Evolutionary conservation across 2,113 vertebrate species (phyloP).

Genomic region (Eolophus roseicapilla): DNA sequence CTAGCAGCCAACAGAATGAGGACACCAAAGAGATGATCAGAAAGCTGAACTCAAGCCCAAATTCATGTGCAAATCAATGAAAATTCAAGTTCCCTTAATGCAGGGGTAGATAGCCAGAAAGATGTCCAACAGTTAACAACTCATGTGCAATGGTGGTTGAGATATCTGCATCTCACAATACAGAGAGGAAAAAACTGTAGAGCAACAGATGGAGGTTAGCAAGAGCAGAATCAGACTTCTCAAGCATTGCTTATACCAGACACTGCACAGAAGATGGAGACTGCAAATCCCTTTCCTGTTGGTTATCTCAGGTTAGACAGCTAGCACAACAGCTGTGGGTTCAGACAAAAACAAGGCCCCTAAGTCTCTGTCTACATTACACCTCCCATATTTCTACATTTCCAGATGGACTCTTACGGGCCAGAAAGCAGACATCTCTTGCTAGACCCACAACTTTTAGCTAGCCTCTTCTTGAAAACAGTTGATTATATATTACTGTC

Average conservation of each 20-base stretch:
- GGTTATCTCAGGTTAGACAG: neutral
- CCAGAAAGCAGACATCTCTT: neutral
- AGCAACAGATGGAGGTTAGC: neutral
- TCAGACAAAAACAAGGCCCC: neutral
- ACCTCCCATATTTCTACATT: neutral
- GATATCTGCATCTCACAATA: neutral
- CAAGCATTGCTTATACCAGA: neutral
- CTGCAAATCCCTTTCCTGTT: neutral
- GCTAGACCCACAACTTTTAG: slow-evolving; percentile 2
- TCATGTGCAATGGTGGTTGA: neutral
- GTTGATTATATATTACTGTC: slow-evolving; percentile 41
- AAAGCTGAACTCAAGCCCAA: neutral
- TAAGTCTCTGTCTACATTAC: neutral
- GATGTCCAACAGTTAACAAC: neutral
- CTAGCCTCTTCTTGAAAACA: slow-evolving; percentile 41
- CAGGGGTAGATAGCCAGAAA: neutral
- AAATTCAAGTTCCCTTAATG: neutral
- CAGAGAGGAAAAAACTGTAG: neutral
- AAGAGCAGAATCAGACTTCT: neutral
- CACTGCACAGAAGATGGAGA: neutral
- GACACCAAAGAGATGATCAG: neutral
- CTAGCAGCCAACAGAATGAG: neutral
- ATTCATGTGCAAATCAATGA: neutral
- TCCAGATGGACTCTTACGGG: neutral
- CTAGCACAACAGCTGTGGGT: neutral